These are phyloP conservation scores for Pachycephala philippinensis DNA, from an alignment of 2,113 vertebrate genomes.

Conservation along the genomic window DNA sequence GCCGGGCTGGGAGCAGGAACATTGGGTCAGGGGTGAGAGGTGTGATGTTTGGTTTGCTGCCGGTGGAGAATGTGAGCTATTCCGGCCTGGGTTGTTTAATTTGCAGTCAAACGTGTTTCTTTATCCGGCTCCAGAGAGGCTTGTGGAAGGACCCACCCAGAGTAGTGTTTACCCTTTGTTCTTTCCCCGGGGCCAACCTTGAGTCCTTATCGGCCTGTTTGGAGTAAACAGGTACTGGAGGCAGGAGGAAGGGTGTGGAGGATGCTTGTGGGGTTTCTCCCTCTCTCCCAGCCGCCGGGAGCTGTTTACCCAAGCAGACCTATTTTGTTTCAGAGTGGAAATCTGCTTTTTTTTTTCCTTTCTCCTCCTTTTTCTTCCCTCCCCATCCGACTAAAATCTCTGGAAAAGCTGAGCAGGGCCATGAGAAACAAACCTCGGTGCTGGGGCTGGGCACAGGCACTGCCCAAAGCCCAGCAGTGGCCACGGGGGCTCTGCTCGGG, in stretches of 20 bases:
- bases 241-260: conserved; percentile 66
- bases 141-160: conserved; percentile 67
- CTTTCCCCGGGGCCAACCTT: conserved; percentile 72
- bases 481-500: accelerated
- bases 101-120: conserved; percentile 72
- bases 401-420: neutral
- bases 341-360: neutral
- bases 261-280: conserved; percentile 63
- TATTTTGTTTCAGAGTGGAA: neutral
- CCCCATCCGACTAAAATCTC: neutral
- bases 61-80: conserved; percentile 69
- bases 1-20: conserved; percentile 46
- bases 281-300: neutral
- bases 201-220: conserved; percentile 69
- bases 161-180: conserved; percentile 73
- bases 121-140: conserved; percentile 60
- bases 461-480: neutral
- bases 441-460: neutral
- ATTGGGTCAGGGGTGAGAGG: conserved; percentile 73
- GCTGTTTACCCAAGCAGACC: conserved; percentile 41
- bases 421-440: neutral
- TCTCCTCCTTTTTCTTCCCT: neutral
- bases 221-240: conserved; percentile 65
- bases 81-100: conserved; percentile 64
- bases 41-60: conserved; percentile 73